phyloP scores from a whole-genome alignment of 2,797 vertebrate genomes.

The Tauraco hartlaubi region DNA sequence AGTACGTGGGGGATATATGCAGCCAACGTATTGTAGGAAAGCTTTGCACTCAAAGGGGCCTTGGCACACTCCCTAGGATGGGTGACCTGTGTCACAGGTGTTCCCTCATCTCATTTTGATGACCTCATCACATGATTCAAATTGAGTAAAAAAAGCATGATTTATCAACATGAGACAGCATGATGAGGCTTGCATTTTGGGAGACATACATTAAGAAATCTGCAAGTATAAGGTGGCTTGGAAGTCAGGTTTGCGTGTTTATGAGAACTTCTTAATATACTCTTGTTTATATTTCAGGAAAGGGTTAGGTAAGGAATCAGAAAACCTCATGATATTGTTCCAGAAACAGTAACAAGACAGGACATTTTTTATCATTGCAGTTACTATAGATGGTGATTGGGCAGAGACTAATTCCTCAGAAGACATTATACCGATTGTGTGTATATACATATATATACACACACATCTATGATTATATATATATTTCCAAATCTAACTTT shows the following conservation, averaged over 20 bases:
- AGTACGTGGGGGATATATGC: accelerated
- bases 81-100: not conserved
- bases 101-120: not conserved
- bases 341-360: not conserved
- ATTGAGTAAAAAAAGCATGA: not conserved
- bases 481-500: not conserved
- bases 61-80: not conserved
- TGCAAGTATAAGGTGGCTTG: not conserved
- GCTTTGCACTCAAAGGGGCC: accelerated
- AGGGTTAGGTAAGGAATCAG: not conserved
- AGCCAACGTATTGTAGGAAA: accelerated
- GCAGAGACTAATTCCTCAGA: not conserved
- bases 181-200: not conserved
- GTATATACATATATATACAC: too few relatives aligned
- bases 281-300: not conserved
- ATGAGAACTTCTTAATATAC: not conserved
- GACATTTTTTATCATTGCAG: not conserved
- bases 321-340: not conserved
- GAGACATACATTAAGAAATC: not conserved
- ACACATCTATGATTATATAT: too few relatives aligned
- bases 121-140: not conserved
- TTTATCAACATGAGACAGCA: not conserved
- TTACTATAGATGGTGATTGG: not conserved
- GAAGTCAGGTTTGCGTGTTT: not conserved
- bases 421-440: not conserved